Percentiles rank a stretch among this genome's conserved stretches.
Conservation (phyloP, 2,113 vertebrate genomes). For the Paracanthobrama guichenoti region DNA sequence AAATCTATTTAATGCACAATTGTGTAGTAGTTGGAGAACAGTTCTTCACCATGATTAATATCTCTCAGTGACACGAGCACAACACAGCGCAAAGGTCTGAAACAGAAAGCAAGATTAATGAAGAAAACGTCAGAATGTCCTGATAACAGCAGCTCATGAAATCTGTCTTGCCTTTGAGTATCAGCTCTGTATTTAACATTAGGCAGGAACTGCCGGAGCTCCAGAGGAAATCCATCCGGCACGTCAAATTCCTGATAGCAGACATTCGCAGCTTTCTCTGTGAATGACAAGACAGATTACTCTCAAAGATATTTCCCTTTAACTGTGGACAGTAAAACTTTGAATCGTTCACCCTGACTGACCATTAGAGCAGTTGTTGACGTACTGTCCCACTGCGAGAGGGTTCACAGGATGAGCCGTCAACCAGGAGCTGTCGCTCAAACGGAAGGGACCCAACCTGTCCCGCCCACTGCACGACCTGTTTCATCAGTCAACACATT, state of each 20-base stretch:
- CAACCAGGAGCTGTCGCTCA: constrained; percentile 87
- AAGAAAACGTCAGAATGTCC: not conserved
- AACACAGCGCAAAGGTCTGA: constrained; percentile 83
- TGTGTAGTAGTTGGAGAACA: constrained; percentile 96
- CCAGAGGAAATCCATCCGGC: constrained; percentile 82
- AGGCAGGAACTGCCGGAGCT: constrained; percentile 87
- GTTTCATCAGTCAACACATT: constrained; percentile 19
- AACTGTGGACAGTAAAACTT: not conserved
- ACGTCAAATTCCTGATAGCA: constrained; percentile 94
- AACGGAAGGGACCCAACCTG: constrained; percentile 80
- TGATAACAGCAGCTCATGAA: not conserved
- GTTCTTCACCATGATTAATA: constrained; percentile 85
- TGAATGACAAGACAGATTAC: not conserved
- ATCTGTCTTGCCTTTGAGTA: constrained; percentile 68
- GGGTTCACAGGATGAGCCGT: constrained; percentile 79
- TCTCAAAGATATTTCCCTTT: not conserved
- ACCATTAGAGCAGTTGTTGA: constrained; percentile 93
- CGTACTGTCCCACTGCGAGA: constrained; percentile 88
- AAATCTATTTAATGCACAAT: constrained; percentile 75
- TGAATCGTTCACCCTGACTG: constrained; percentile 44
- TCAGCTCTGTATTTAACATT: constrained; percentile 84
- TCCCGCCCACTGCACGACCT: constrained; percentile 91
- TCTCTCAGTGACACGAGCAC: constrained; percentile 86
- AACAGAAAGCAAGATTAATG: constrained; percentile 33
- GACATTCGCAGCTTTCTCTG: constrained; percentile 86